Evolutionary conservation across 2,797 vertebrate species (phyloP).

Genomic region (Chiloscyllium punctatum): DNA sequence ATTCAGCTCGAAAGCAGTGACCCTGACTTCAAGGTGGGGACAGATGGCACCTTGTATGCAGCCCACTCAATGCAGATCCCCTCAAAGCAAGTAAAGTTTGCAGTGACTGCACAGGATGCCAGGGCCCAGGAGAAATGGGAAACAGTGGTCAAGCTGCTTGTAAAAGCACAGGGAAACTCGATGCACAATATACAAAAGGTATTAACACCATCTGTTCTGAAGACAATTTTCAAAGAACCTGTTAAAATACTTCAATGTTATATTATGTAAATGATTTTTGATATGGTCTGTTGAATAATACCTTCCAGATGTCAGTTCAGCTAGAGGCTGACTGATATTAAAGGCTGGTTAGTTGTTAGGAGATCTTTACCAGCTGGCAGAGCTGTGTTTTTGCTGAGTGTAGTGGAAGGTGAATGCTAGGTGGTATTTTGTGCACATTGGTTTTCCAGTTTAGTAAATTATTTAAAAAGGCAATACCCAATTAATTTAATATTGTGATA

Average conservation of each 20-base stretch:
- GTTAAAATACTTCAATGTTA: conserved; percentile 58
- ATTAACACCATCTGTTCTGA: neutral
- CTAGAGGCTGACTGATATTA: conserved; percentile 62
- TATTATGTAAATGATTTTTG: conserved; percentile 60
- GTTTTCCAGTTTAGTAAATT: conserved; percentile 53
- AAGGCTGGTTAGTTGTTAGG: conserved; percentile 59
- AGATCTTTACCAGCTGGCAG: conserved; percentile 58
- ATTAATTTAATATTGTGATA: neutral
- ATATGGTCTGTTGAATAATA: conserved; percentile 63
- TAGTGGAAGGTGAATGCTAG: conserved; percentile 50
- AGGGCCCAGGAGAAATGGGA: conserved; percentile 67
- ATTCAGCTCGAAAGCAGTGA: conserved; percentile 72
- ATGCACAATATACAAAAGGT: conserved; percentile 56
- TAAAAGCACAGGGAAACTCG: conserved; percentile 52
- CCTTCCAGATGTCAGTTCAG: conserved; percentile 68
- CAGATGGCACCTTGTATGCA: conserved; percentile 73
- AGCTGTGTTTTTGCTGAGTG: conserved; percentile 55
- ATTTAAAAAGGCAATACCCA: conserved; percentile 30
- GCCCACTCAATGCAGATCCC: conserved; percentile 59
- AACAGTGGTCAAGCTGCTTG: conserved; percentile 66
- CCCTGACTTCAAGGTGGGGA: conserved; percentile 69
- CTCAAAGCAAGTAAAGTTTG: conserved; percentile 67
- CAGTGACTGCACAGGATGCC: conserved; percentile 64
- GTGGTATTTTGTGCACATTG: conserved; percentile 66
- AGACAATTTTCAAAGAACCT: conserved; percentile 24